Evolutionary conservation across 2,797 vertebrate species (phyloP), one percentile per base, ranked within the genome.

Genomic region (Cephalopachus bancanus): DNA sequence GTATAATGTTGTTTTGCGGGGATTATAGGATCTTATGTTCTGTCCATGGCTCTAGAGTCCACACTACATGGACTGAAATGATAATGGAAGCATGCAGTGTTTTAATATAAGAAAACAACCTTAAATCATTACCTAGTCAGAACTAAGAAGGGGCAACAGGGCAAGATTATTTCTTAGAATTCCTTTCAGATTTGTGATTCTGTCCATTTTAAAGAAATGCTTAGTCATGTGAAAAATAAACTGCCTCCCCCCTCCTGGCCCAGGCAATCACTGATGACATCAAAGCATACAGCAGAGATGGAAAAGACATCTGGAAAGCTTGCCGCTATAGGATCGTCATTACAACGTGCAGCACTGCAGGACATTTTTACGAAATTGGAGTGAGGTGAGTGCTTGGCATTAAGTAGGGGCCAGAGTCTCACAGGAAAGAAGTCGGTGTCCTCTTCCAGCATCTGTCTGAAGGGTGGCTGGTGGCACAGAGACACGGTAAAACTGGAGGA

Each of bases 311-410:
- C 97, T 98, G 97, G 75, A 98, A 99, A 19, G 99, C 99, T 28
- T 98, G 98, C 1, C 99, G 99, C 95, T 99, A 99, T 98, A 98
- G 99, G 78, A 99, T 99, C 11, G 98, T 99, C 72, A 98, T 99
- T 97, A 99, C 99, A 96, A 99, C 99, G 0, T 99, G 99, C 97
- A 99, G 98, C 97, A 99, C 99, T 3, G 99, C 99, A 1, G 99
- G 99, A 85, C 98, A 99, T 98, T 99, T 99, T 96, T 99, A 99
- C 96, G 99, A 99, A 94, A 97, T 99, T 33, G 99, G 99, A 94
- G 93, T 99, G 94, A 98, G 99, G 99, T 99, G 97, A 71, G 97
- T 7, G 0, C 5, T 8, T 0, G 51, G 2, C n/a, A 3, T 3
- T 4, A 9, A 15, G 2, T 11, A 10, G 14, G n/a, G 67, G 1